Conservation (phyloP, 2,888 invertebrate species). For the Brenthis ino region DNA sequence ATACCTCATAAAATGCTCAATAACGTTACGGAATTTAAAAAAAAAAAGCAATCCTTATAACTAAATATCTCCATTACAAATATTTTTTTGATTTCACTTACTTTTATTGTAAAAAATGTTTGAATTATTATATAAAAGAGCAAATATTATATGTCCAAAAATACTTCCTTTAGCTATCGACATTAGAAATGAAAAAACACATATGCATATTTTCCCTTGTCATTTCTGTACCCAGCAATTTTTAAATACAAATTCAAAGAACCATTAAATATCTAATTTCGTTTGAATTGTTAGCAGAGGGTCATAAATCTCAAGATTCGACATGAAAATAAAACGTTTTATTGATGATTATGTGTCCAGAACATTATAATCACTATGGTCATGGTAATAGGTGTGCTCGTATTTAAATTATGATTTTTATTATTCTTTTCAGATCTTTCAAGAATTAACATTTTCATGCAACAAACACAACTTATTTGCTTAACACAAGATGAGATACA, state of each 20-base stretch:
- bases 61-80: no score
- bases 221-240: neutral
- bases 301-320: constrained; percentile 21
- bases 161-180: no score
- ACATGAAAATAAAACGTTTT: constrained; percentile 22
- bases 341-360: neutral
- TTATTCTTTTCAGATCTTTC: neutral
- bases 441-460: constrained; percentile 1
- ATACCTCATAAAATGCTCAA: constrained; percentile 27
- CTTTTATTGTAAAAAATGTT: no score
- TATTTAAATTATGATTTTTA: neutral
- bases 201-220: neutral
- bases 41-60: no score
- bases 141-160: no score
- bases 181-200: no score
- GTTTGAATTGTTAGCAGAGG: constrained; percentile 16
- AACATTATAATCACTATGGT: constrained; percentile 12
- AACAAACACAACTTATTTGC: no score
- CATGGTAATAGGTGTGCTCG: neutral
- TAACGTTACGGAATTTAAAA: neutral
- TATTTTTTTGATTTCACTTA: no score
- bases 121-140: no score
- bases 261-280: constrained; percentile 29
- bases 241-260: constrained; percentile 19
- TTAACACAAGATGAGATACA: no score